These are phyloP conservation scores for Antennarius maculatus DNA, from an alignment of 2,797 vertebrate species.

Conservation along the genomic window DNA sequence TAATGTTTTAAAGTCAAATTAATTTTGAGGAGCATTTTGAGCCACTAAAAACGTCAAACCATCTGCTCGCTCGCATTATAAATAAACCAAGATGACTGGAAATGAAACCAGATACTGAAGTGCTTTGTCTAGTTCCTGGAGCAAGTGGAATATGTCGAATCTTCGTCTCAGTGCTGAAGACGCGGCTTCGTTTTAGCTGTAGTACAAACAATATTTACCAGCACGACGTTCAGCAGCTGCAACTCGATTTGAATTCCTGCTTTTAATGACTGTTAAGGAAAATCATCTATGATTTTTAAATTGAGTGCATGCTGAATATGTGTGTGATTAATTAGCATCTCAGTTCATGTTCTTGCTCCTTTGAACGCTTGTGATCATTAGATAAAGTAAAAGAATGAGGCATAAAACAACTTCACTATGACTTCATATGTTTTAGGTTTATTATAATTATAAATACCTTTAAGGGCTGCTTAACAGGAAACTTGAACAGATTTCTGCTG, in stretches of 20 bases:
- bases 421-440: neutral
- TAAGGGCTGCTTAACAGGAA: neutral
- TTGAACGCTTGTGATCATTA: neutral
- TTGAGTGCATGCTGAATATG: neutral
- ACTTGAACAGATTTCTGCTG: neutral
- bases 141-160: no score
- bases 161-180: neutral
- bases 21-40: neutral
- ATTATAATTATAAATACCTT: neutral
- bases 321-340: neutral
- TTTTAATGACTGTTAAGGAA: neutral
- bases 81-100: neutral
- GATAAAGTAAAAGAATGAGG: neutral
- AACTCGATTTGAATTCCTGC: neutral
- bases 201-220: neutral
- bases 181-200: neutral
- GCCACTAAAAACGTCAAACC: neutral
- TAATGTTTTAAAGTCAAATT: neutral
- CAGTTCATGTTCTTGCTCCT: conserved; percentile 1
- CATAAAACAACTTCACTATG: conserved; percentile 17
- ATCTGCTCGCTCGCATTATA: neutral
- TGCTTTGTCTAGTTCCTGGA: no score
- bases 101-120: neutral
- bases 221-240: neutral
- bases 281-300: conserved; percentile 1